These are phyloP conservation scores for Harpegnathos saltator DNA, from an alignment of 1,140 invertebrate genomes.

Conservation along the genomic window DNA sequence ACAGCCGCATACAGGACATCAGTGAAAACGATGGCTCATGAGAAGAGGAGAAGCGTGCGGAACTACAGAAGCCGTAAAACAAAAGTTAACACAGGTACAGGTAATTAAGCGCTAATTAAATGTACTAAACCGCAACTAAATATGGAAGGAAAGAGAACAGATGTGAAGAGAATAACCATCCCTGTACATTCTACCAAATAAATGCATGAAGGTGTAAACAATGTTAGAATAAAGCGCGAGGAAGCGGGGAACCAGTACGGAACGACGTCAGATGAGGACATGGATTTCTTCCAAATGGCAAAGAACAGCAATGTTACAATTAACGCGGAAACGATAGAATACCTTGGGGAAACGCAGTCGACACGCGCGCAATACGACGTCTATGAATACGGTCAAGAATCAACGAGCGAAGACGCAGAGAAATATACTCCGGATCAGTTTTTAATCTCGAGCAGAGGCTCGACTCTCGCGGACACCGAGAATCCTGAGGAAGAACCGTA, in stretches of 20 bases:
- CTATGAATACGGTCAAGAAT: constrained; percentile 31
- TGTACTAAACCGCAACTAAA: neutral
- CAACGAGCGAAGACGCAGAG: neutral
- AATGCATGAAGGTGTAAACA: constrained; percentile 24
- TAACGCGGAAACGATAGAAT: neutral
- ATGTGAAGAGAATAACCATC: constrained; percentile 13
- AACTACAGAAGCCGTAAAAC: neutral
- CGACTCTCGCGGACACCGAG: constrained; percentile 31
- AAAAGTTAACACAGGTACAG: constrained; percentile 22
- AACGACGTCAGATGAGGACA: neutral
- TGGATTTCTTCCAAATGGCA: constrained; percentile 44
- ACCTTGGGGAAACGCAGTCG: neutral
- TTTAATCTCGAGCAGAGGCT: neutral
- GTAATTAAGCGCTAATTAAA: neutral
- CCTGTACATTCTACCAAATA: constrained; percentile 5
- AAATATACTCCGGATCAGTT: neutral
- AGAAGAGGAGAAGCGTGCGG: neutral
- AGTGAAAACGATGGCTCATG: neutral
- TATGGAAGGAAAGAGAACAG: neutral
- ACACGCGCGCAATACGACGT: constrained; percentile 15
- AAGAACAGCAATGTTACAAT: constrained; percentile 2
- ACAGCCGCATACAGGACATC: neutral
- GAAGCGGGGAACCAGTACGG: neutral
- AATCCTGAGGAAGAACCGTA: constrained; percentile 64
- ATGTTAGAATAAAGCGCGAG: constrained; percentile 30